phyloP scores from a whole-genome alignment of 2,113 vertebrate genomes.

The Uria aalge region DNA sequence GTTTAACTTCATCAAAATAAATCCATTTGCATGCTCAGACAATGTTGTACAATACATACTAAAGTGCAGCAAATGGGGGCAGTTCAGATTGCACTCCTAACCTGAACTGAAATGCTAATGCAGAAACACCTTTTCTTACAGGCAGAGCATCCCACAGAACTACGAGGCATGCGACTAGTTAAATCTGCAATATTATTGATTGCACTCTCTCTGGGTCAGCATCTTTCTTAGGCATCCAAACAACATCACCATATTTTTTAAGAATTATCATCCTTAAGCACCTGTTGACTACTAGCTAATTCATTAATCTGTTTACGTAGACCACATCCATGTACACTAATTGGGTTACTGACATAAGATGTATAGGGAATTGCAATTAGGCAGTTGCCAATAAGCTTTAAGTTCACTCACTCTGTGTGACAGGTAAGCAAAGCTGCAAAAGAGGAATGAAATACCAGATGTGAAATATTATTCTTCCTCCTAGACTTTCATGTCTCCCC shows the following conservation, averaged over 20 bases:
- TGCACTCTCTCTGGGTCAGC: background rate
- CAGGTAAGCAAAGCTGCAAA: background rate
- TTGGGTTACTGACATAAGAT: background rate
- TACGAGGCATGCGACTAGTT: accelerated
- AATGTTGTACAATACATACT: background rate
- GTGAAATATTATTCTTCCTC: background rate
- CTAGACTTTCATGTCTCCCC: background rate
- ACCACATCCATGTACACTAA: background rate
- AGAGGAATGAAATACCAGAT: background rate
- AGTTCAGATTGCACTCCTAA: background rate
- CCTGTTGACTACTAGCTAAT: background rate
- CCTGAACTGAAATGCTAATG: background rate
- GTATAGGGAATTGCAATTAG: background rate
- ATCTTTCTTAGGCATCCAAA: background rate
- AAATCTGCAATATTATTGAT: background rate
- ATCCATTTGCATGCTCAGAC: background rate
- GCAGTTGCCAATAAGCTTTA: background rate
- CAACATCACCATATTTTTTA: background rate
- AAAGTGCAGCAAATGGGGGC: background rate
- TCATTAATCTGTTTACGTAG: background rate
- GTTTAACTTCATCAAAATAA: background rate
- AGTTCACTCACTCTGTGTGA: background rate
- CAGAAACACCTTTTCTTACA: background rate
- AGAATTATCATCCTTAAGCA: background rate
- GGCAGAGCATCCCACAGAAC: background rate